These are phyloP conservation scores for Dysdera silvatica DNA, from an alignment of 1,140 invertebrate genomes.

Conservation along the genomic window DNA sequence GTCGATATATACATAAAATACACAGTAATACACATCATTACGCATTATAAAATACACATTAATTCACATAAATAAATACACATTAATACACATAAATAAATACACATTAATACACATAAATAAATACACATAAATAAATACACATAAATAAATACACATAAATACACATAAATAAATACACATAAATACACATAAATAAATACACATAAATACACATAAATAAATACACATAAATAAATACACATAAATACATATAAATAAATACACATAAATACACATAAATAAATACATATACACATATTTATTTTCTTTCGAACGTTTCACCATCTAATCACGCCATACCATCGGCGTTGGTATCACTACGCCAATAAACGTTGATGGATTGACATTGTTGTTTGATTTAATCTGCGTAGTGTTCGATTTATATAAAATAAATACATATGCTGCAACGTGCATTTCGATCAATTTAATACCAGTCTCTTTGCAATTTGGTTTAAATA, in stretches of 20 bases:
- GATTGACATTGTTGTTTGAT: too few species aligned
- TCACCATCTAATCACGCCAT: too few species aligned
- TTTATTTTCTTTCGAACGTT: too few species aligned
- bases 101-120: not conserved
- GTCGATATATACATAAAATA: too few species aligned
- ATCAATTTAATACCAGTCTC: too few species aligned
- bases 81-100: not conserved
- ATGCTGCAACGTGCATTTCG: too few species aligned
- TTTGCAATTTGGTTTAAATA: too few species aligned
- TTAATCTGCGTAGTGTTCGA: too few species aligned
- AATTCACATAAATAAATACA: not conserved
- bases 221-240: not conserved
- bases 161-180: not conserved
- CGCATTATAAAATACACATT: not conserved
- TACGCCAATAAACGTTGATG: too few species aligned
- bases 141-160: not conserved
- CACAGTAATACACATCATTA: not conserved
- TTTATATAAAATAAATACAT: too few species aligned
- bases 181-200: not conserved
- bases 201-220: not conserved
- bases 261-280: not conserved
- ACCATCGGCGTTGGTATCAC: too few species aligned
- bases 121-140: not conserved
- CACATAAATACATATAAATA: not conserved
- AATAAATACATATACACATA: not conserved